These are phyloP conservation scores for Falco columbarius DNA, from an alignment of 2,797 vertebrate genomes.

Conservation along the genomic window DNA sequence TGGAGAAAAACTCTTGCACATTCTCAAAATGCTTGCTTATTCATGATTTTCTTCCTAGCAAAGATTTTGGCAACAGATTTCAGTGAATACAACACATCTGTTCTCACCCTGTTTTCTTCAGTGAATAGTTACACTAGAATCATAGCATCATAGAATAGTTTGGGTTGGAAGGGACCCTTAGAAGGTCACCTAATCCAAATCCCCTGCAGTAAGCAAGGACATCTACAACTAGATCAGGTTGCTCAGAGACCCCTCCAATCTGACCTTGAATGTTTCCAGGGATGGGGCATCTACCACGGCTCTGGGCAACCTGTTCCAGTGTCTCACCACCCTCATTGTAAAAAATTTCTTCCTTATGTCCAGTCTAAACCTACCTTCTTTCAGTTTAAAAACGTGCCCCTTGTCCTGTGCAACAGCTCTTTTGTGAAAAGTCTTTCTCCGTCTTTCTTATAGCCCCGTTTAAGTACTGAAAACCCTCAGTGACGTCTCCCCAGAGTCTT, in stretches of 20 bases:
- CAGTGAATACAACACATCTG: not conserved
- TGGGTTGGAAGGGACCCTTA: not conserved
- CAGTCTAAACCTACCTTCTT: not conserved
- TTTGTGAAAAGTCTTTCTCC: not conserved
- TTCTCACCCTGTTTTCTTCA: not conserved
- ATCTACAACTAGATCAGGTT: not conserved
- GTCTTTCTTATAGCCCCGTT: not conserved
- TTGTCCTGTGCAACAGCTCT: not conserved
- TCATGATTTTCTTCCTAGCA: not conserved
- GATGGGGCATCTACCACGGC: not conserved
- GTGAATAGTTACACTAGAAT: not conserved
- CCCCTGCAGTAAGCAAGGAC: not conserved
- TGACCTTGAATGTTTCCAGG: not conserved
- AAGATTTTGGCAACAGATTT: not conserved
- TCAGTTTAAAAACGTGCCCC: not conserved
- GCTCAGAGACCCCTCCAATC: not conserved
- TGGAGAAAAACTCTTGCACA: not conserved
- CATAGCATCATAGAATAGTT: not conserved
- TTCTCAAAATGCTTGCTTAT: fast-evolving
- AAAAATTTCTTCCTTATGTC: not conserved
- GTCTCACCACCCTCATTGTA: not conserved
- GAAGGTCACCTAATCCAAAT: not conserved
- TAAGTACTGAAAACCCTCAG: not conserved
- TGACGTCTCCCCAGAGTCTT: not conserved
- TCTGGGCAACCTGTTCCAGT: not conserved